Evolutionary conservation across 1,140 invertebrate species (phyloP), one percentile per base, ranked within the genome.

Genomic region (Marisa cornuarietis): DNA sequence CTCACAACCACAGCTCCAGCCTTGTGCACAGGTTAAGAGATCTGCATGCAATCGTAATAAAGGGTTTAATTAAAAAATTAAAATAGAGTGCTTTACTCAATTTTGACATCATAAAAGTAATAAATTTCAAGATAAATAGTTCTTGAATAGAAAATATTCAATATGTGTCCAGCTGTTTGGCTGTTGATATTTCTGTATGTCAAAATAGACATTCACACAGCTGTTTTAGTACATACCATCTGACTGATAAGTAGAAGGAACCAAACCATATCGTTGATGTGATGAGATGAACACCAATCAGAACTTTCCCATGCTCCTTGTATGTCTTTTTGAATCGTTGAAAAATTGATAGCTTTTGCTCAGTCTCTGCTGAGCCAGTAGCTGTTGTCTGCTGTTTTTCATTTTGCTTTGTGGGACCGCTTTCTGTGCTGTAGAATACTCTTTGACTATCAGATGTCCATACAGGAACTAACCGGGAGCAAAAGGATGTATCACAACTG

Each of bases 231-330:
- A 88, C 88, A 90, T 93, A 98, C 96, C 95, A 96, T 91, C 94
- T 94, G n/a, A 95, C 95, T 83, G 94, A 90, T 88, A 95, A 94
- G 91, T 97, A 98, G 91, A 98, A 98, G 24, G 93, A 90, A 18
- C 94, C 94, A 90, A 95, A 94, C 97, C 97, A 99, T 79, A 94
- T 93, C 76, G 93, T 89, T 1, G 96, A 98, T 18, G 97, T 98
- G 11, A 94, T 92, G 77, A 96, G 85, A 91, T 99, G 97, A 1
- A 98, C 96, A 54, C 96, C 96, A 78, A 98, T 91, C 61, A 98
- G 88, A 79, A 98, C 94, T 91, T 98, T 97, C 95, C 97, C 98
- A 91, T 99, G 98, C 88, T 98, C 95, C 90, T 95, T 95, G 87
- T 96, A 96, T 94, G 98, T 95, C 87, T 95, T 92, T 90, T 98